Conservation (phyloP, 2,888 invertebrate species). For the Rugalucina vietnamica region DNA sequence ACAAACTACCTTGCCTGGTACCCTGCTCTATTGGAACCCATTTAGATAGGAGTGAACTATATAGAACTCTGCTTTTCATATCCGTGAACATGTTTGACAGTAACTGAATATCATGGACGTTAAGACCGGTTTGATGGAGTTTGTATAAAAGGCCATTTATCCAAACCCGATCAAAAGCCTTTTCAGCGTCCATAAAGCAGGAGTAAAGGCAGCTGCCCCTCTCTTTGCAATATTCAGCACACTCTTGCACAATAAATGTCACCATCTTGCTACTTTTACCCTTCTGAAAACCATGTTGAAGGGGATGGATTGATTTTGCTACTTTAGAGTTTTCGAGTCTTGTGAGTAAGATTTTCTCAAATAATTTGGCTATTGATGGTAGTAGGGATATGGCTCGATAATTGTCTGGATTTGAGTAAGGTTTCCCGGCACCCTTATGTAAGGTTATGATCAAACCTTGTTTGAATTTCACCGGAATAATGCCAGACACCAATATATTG, state of each 20-base stretch:
- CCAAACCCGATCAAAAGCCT: background rate
- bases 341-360: background rate
- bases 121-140: background rate
- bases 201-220: background rate
- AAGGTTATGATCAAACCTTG: background rate
- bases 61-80: background rate
- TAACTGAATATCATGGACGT: background rate
- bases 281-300: no score
- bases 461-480: slow-evolving; percentile 2
- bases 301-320: no score
- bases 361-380: no score
- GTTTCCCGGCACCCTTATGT: background rate
- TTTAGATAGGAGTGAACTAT: background rate
- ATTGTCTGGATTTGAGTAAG: slow-evolving; percentile 14
- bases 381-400: slow-evolving; percentile 23
- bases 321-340: background rate
- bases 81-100: background rate
- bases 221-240: background rate
- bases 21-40: background rate
- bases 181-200: background rate
- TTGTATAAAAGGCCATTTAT: background rate
- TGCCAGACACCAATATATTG: background rate
- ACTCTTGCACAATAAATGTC: background rate
- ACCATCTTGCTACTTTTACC: background rate
- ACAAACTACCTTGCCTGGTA: background rate